These are phyloP conservation scores for Nemotelus nigrinus DNA, from an alignment of 2,888 invertebrate species.

Conservation along the genomic window DNA sequence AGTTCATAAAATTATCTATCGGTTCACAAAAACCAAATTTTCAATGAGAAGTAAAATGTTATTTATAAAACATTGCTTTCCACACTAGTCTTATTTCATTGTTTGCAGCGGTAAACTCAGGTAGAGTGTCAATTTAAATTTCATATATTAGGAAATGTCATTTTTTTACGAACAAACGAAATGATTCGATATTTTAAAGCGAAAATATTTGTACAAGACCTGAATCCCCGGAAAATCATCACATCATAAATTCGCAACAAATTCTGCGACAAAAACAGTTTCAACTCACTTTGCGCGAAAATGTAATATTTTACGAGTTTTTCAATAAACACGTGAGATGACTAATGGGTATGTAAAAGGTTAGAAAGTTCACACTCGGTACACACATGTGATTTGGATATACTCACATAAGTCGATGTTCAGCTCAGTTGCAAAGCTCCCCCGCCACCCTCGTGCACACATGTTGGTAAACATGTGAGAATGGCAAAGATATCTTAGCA, in stretches of 20 bases:
- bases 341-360: conserved; percentile 5
- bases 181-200: too few species aligned
- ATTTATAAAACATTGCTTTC: too few species aligned
- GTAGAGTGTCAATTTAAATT: too few species aligned
- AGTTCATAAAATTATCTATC: too few species aligned
- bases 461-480: not conserved
- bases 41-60: too few species aligned
- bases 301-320: conserved; percentile 1
- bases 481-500: not conserved
- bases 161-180: too few species aligned
- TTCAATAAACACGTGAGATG: conserved; percentile 9
- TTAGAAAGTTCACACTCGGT: conserved; percentile 9
- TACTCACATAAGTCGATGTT: not conserved
- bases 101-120: too few species aligned
- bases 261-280: not conserved
- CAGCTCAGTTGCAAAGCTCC: not conserved
- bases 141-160: too few species aligned
- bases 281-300: not conserved
- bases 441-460: not conserved
- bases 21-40: too few species aligned
- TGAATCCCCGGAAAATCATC: not conserved
- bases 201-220: too few species aligned
- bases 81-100: too few species aligned
- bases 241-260: not conserved
- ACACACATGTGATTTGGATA: not conserved